These are phyloP conservation scores for Latrodectus geometricus DNA, from an alignment of 1,140 invertebrate species.

Conservation along the genomic window DNA sequence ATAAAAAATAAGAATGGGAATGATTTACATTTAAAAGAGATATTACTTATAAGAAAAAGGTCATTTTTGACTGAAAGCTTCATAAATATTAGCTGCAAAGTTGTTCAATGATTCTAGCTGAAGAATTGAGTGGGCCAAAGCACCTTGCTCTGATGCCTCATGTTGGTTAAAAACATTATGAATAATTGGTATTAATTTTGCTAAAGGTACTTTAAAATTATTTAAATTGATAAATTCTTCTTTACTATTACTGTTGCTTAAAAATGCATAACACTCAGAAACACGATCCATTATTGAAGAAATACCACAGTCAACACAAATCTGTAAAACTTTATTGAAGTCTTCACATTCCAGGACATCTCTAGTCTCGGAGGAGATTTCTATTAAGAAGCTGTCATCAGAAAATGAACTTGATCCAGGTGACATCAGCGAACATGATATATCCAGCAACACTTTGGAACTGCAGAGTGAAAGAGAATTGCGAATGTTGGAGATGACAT, in stretches of 20 bases:
- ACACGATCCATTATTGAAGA: conserved; percentile 82
- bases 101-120: conserved; percentile 83
- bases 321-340: conserved; percentile 78
- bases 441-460: conserved; percentile 8
- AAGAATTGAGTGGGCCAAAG: conserved; percentile 70
- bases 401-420: background rate
- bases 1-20: too few species aligned
- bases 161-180: conserved; percentile 64
- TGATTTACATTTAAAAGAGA: background rate
- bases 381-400: conserved; percentile 66
- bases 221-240: conserved; percentile 77
- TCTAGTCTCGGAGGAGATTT: conserved; percentile 80
- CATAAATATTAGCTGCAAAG: conserved; percentile 90
- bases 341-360: conserved; percentile 86
- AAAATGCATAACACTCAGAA: conserved; percentile 73
- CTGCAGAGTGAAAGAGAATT: background rate
- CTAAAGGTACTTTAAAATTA: conserved; percentile 82
- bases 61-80: conserved; percentile 77
- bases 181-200: conserved; percentile 87
- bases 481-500: conserved; percentile 5
- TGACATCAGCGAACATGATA: conserved; percentile 17
- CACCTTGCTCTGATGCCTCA: conserved; percentile 34
- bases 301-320: conserved; percentile 82
- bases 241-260: conserved; percentile 63
- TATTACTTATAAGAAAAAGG: background rate